Base-by-base conservation (phyloP, 2,797 vertebrate species). In the Sternotherus odoratus region DNA sequence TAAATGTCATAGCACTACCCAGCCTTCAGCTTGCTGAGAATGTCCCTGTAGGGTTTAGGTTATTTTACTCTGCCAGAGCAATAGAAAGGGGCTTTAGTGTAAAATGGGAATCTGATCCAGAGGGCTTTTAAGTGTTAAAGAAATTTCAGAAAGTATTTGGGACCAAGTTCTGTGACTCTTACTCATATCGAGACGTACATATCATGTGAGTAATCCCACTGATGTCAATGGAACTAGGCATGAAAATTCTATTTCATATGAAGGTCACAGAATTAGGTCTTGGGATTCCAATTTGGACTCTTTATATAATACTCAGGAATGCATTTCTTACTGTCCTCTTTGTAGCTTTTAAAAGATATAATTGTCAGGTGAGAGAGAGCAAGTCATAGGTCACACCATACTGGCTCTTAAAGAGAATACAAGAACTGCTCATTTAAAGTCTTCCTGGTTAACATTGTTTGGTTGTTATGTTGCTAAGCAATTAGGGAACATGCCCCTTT, bases 191-290 rank as follows among this genome's bases (percentile, higher is more conserved):
- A 39, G n/a, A n/a, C 23, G 17, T 39, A 21, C 5, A 12, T 30
- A 60, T 36, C 8, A 66, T 66, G 9, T 69, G 19, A 39, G n/a
- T 69, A 39, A 69, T 36, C 63, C 19, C 19, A 39, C 19, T 23
- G n/a, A 69, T 5, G 63, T 39, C 63, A 69, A 21, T 21, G 63
- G 17, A 69, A 69, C n/a, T 11, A 39, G 19, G 10, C n/a, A 69
- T 3, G 63, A 10, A 23, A 69, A 69, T 69, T 69, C n/a, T 39
- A 39, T 39, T 69, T 69, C n/a, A 39, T 39, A 39, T 69, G 63
- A 69, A 36, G 10, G 94, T 87, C 85, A 87, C 83, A 87, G 82
- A 95, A 88, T 2, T 5, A 96, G 86, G 84, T 94, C 90, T 51
- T 30, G 86, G 94, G 87, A 94, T 51, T 36, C 84, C 87, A 54